Evolutionary conservation across 2,797 vertebrate species (phyloP).

Genomic region (Ficedula albicollis): DNA sequence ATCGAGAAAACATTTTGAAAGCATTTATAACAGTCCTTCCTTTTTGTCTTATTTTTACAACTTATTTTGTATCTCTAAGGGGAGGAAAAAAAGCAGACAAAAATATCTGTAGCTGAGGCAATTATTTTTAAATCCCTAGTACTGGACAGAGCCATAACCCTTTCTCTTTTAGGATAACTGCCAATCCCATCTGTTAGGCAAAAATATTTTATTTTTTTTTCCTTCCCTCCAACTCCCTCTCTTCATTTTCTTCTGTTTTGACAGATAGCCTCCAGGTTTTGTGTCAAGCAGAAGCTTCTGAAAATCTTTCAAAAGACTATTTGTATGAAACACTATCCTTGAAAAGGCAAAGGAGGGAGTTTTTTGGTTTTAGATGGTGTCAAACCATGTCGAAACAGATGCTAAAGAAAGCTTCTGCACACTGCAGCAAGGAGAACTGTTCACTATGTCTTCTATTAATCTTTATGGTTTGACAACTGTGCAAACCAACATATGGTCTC

Average conservation of each 20-base stretch:
- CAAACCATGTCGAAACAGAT: neutral
- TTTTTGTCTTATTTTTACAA: neutral
- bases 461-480: neutral
- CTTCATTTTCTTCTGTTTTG: neutral
- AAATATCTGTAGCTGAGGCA: neutral
- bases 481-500: neutral
- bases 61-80: neutral
- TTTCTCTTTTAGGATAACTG: neutral
- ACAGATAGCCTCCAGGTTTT: slow-evolving; percentile 4
- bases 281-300: neutral
- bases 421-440: neutral
- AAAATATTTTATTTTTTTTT: neutral
- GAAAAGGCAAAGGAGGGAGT: neutral
- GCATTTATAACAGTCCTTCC: neutral
- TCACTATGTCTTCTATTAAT: neutral
- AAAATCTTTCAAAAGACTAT: neutral
- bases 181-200: neutral
- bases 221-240: neutral
- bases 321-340: neutral
- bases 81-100: neutral
- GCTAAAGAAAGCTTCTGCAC: neutral
- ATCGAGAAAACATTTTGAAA: neutral
- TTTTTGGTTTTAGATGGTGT: neutral
- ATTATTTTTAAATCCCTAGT: neutral
- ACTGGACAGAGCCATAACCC: neutral